Evolutionary conservation across 2,113 vertebrate genomes (phyloP).

Genomic region (Procavia capensis): DNA sequence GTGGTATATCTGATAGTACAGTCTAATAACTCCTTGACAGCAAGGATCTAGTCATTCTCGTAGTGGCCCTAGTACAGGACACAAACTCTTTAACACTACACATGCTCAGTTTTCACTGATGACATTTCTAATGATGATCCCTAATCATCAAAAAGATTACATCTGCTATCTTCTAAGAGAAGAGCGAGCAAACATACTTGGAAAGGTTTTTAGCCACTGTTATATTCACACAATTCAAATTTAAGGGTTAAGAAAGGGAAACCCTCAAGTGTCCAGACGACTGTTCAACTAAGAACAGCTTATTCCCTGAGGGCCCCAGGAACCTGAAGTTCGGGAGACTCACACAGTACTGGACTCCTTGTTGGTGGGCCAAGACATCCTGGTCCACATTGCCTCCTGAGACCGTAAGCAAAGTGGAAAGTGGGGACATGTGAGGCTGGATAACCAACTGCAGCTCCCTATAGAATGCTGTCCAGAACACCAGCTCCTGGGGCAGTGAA

Average conservation of each 20-base stretch:
- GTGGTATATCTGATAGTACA: background rate
- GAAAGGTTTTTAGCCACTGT: background rate
- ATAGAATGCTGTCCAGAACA: background rate
- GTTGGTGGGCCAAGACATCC: background rate
- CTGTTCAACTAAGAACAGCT: background rate
- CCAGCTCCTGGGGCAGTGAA: background rate
- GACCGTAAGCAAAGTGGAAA: background rate
- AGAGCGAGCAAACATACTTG: background rate
- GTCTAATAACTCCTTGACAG: slow-evolving; percentile 3
- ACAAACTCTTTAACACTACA: background rate
- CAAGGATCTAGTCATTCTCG: background rate
- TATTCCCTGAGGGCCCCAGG: background rate
- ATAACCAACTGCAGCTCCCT: background rate
- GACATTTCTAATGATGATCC: background rate
- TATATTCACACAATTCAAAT: slow-evolving; percentile 13
- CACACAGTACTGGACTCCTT: background rate
- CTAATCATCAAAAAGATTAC: background rate
- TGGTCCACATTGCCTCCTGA: background rate
- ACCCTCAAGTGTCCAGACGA: background rate
- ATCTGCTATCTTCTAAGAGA: background rate
- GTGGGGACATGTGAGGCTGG: background rate
- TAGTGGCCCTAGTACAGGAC: background rate
- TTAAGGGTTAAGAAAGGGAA: background rate
- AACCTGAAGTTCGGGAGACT: background rate
- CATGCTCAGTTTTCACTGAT: background rate